Conservation (phyloP, 2,797 vertebrate species). For the Clarias fuscus region DNA sequence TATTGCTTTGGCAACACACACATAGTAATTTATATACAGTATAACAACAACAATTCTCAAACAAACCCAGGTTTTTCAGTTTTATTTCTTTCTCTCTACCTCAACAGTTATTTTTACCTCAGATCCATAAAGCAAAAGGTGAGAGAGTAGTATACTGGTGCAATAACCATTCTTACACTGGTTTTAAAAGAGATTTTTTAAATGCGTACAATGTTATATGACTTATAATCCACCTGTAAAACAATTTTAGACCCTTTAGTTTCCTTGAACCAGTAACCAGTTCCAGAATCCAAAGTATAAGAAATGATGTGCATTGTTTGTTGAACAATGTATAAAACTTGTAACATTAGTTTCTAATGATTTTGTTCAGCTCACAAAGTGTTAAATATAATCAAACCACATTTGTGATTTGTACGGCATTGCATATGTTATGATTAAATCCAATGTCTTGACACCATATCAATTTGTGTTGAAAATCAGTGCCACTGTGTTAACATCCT, state of each 20-base stretch:
- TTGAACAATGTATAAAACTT: background rate
- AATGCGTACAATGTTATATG: background rate
- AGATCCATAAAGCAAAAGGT: background rate
- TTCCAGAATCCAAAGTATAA: background rate
- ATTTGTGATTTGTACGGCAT: background rate
- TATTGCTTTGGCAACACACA: background rate
- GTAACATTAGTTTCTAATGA: no score
- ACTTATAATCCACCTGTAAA: background rate
- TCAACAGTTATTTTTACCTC: slow-evolving; percentile 33
- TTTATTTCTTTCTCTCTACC: background rate
- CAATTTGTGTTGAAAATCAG: background rate
- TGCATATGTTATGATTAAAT: background rate
- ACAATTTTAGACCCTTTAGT: background rate
- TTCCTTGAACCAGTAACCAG: background rate
- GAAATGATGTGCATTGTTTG: background rate
- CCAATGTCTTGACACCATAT: background rate
- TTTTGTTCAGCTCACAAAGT: background rate
- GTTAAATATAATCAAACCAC: background rate
- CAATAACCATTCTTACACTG: background rate
- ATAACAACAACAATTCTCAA: slow-evolving; percentile 4
- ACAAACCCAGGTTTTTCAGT: background rate
- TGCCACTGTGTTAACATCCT: background rate
- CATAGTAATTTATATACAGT: background rate
- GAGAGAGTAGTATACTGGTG: background rate
- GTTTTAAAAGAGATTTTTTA: no score